Evolutionary conservation across 2,113 vertebrate species (phyloP), one percentile per base, ranked within the genome.

Genomic region (Orientallactaga bullata): DNA sequence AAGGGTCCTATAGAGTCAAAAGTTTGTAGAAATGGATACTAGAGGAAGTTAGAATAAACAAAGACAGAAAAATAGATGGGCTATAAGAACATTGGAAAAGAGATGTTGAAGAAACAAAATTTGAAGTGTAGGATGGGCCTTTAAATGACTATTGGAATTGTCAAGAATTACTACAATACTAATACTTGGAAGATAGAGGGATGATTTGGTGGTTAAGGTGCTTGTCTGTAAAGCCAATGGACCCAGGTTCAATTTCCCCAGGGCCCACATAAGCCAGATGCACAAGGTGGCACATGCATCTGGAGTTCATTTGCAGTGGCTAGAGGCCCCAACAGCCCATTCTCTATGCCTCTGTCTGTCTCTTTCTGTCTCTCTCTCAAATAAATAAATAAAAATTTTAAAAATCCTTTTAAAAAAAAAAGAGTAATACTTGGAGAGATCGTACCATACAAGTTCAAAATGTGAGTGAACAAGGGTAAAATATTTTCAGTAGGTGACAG

Each of bases 11-110:
- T 10, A 69, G 15, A 5, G 37, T 63, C 37, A 71, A 88, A 83
- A 61, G 60, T 83, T 91, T 88, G 90, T 87, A 61, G 21, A 66
- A 60, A 24, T 55, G 3, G 7, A 16, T 63, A 26, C 9, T 42
- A 85, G 26, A 61, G n/a, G 55, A 94, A 61, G 20, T 83, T 83
- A 72, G 76, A 85, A 78, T n/a, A 87, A 30, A 55, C 47, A 42
- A 81, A 78, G 83, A 20, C 39, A 55, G 42, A 20, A 24, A 28
- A 89, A 47, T 72, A 86, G 3, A 10, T 85, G 37, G 1, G 69
- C 37, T 16, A 24, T 0, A 51, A 72, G 28, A 77, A 77, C 55
- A 32, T 17, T 86, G n/a, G 28, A 72, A 69, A 23, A 84, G 23
- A 80, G 21, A 69, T 37, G 35, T 20, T 85, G 4, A 89, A 28